phyloP scores from a whole-genome alignment of 2,113 vertebrate genomes.

The Pantherophis guttatus region DNA sequence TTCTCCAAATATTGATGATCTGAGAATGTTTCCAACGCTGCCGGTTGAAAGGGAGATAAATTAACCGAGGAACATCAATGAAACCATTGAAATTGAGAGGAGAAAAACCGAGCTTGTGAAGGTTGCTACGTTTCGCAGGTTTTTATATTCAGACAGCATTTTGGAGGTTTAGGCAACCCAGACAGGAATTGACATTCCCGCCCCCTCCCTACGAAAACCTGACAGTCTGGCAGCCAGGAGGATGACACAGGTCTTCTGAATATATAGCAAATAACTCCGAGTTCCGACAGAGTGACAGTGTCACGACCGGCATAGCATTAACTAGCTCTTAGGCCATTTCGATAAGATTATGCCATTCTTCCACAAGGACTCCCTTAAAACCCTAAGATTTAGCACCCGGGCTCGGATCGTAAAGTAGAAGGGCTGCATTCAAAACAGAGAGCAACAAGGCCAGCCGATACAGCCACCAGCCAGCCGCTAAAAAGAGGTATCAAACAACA shows the following conservation, averaged over 20 bases:
- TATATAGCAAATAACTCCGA: background rate
- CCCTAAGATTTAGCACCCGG: conserved; percentile 25
- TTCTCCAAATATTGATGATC: conserved; percentile 28
- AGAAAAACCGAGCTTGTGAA: conserved; percentile 21
- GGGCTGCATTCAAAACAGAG: conserved; percentile 38
- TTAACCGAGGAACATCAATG: background rate
- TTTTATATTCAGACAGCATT: conserved; percentile 22
- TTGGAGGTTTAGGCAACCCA: conserved; percentile 19
- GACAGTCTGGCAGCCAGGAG: conserved; percentile 5
- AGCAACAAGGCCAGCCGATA: conserved; percentile 25
- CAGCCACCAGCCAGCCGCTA: conserved; percentile 35
- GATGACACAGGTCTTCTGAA: background rate
- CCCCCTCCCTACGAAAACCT: background rate
- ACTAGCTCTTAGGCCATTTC: background rate
- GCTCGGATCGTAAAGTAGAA: conserved; percentile 35
- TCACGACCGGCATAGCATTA: conserved; percentile 3
- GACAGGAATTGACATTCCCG: background rate
- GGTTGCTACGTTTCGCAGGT: background rate
- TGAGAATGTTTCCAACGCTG: conserved; percentile 34
- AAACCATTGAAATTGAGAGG: conserved; percentile 9
- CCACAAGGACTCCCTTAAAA: background rate
- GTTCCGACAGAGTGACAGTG: background rate
- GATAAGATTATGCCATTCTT: conserved; percentile 26
- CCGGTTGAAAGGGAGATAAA: conserved; percentile 34
- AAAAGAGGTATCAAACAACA: conserved; percentile 39